Evolutionary conservation across 2,113 vertebrate species (phyloP), one percentile per base, ranked within the genome.

Genomic region (Cavia aperea): DNA sequence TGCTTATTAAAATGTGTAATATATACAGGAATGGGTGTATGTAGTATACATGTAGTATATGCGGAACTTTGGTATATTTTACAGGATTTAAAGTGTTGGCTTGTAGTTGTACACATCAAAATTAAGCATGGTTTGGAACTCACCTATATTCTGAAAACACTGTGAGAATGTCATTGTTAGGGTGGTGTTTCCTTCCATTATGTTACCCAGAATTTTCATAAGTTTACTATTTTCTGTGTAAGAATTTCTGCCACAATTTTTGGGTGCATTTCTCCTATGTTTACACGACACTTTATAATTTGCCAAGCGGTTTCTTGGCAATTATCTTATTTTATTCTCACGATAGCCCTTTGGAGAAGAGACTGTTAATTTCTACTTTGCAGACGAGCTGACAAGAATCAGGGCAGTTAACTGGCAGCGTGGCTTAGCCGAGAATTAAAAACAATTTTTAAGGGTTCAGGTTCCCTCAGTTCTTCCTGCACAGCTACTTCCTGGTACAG

Each of bases 321-420:
- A 81, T 75, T 87, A 75, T 54, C 81, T 94, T 93, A 89, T 90
- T 95, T 94, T 83, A 63, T 77, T 36, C 62, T 81, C 82, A 68
- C 39, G 24, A 58, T 24, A 39, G 89, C 24, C 51, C 84, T 70
- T 66, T 81, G 87, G 73, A 92, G 54, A 95, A 75, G 89, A 56
- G 12, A 63, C 72, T 14, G 26, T 86, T 89, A 75, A 93, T 88
- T 95, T 87, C 85, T n/a, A 88, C 70, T 84, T 85, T 82, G 63
- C 72, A 86, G 87, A 93, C 79, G 36, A 95, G 66, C 81, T 73
- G 88, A 93, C 75, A 29, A 92, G n/a, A 85, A 73, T 91, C 85
- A 81, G 29, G 68, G 81, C 81, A 94, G 91, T 83, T 90, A 70
- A 81, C 86, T 56, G 83, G 72, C 7, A 7, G 81, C 11, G 92